phyloP scores from a whole-genome alignment of 2,888 invertebrate species.

The Rhodophaea formosa region DNA sequence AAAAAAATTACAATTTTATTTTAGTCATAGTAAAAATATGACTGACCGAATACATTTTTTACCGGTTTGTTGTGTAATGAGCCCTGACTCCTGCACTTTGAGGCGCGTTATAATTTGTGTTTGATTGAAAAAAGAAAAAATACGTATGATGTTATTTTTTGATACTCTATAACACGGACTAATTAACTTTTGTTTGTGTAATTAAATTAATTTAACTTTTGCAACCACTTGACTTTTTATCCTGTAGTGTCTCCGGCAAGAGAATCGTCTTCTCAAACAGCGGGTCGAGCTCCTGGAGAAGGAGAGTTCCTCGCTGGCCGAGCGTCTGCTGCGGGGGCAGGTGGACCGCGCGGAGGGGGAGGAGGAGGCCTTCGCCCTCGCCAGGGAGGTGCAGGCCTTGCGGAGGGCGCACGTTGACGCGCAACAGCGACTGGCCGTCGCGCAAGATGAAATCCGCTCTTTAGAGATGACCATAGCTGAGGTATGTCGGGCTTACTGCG shows the following conservation, averaged over 20 bases:
- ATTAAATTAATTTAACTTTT: too few relatives aligned
- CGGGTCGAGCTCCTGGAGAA: slow-evolving; percentile 97
- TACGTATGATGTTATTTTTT: too few relatives aligned
- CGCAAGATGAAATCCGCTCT: slow-evolving; percentile 93
- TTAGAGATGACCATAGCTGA: slow-evolving; percentile 87
- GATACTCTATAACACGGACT: too few relatives aligned
- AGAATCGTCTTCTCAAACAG: slow-evolving; percentile 97
- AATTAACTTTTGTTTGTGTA: too few relatives aligned
- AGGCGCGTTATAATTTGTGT: too few relatives aligned
- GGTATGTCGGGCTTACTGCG: slow-evolving; percentile 44
- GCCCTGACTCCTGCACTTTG: too few relatives aligned
- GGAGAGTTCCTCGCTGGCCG: slow-evolving; percentile 96
- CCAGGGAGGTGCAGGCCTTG: slow-evolving; percentile 93
- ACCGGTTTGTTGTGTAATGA: too few relatives aligned
- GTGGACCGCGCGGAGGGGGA: slow-evolving; percentile 97
- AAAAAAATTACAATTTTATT: too few relatives aligned
- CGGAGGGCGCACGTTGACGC: slow-evolving; percentile 93
- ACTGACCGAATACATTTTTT: too few relatives aligned
- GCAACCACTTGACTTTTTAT: background rate
- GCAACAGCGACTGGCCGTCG: slow-evolving; percentile 93
- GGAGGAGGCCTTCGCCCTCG: slow-evolving; percentile 91
- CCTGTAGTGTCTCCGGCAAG: slow-evolving; percentile 87
- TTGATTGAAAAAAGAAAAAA: too few relatives aligned
- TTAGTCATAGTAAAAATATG: too few relatives aligned
- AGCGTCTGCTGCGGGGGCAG: slow-evolving; percentile 94